Evolutionary conservation across 2,888 invertebrate genomes (phyloP).

Genomic region (Nymphalis polychloros): DNA sequence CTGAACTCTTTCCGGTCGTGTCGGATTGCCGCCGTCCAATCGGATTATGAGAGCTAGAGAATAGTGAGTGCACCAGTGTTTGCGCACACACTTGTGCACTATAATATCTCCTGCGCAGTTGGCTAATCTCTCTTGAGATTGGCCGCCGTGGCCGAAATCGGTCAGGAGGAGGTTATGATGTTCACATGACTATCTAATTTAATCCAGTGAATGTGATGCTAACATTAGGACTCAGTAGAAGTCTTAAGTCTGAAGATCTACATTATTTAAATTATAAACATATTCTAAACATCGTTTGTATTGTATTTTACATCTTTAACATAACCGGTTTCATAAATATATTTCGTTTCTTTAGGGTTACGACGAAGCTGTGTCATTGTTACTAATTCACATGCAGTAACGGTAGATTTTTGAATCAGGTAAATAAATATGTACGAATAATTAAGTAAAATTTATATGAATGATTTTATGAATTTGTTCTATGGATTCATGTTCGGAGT

Average conservation of each 20-base stretch:
- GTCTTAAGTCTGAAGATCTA: neutral
- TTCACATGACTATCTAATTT: no score
- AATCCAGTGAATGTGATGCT: neutral
- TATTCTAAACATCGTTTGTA: neutral
- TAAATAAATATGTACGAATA: conserved; percentile 11
- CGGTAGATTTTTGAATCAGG: conserved; percentile 19
- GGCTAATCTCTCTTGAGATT: no score
- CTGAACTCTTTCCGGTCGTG: no score
- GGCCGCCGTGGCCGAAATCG: no score
- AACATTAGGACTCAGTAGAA: neutral
- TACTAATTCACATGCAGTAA: conserved; percentile 33
- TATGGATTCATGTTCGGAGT: neutral
- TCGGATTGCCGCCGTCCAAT: no score
- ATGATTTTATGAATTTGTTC: neutral
- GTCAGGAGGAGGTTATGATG: no score
- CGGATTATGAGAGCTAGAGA: no score
- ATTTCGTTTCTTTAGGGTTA: conserved; percentile 29
- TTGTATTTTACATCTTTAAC: conserved; percentile 8
- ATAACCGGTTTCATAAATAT: conserved; percentile 16
- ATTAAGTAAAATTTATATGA: conserved; percentile 1
- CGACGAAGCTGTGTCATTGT: conserved; percentile 32
- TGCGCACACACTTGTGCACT: no score
- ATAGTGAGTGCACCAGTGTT: no score
- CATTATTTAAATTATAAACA: neutral
- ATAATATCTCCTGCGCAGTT: no score